Percentiles rank a stretch among this genome's conserved stretches.
Conservation (phyloP, 2,888 invertebrate species). For the Drosophila stalkeri region DNA sequence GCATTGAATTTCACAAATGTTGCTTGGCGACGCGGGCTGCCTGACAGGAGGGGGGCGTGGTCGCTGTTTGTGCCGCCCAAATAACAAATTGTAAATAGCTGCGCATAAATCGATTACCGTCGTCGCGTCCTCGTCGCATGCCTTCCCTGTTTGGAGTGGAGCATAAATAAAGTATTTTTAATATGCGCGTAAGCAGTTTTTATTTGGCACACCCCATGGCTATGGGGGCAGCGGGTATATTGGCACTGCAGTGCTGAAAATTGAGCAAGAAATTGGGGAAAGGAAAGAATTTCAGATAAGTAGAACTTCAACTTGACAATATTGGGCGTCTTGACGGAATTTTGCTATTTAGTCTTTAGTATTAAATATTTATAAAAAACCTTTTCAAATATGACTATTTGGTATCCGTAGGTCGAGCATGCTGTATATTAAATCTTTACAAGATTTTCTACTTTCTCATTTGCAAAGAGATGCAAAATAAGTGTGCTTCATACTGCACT, state of each 20-base stretch:
- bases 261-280: neutral
- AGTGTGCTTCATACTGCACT: too few relatives aligned
- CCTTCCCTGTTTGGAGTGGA: neutral
- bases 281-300: too few relatives aligned
- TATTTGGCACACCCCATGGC: constrained; percentile 26
- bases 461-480: neutral
- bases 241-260: too few relatives aligned
- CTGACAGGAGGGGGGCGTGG: neutral
- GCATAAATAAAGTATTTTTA: constrained; percentile 78
- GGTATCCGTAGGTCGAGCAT: neutral
- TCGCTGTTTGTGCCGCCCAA: constrained; percentile 41
- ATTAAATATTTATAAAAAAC: too few relatives aligned
- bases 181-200: constrained; percentile 69
- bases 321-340: too few relatives aligned
- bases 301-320: too few relatives aligned
- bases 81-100: constrained; percentile 78
- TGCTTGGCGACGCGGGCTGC: constrained; percentile 8
- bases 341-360: too few relatives aligned
- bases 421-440: too few relatives aligned
- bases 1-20: constrained; percentile 47
- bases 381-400: too few relatives aligned
- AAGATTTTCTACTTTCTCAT: neutral
- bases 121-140: constrained; percentile 2
- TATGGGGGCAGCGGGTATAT: neutral
- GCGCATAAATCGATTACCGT: constrained; percentile 75